Base-by-base conservation (phyloP, 92 coral and sea anemone genomes). In the Metridium senile region DNA sequence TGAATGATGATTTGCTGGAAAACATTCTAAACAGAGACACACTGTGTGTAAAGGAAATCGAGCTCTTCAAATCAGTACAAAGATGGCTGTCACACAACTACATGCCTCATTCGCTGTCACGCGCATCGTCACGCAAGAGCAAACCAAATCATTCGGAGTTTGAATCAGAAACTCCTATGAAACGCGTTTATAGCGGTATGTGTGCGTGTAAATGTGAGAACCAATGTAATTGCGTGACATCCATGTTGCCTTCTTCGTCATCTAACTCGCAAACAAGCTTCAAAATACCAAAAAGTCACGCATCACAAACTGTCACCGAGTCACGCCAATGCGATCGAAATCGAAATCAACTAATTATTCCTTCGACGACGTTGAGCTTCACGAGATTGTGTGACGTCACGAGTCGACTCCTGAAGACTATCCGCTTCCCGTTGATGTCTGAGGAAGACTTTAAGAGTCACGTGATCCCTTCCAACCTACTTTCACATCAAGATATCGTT, bases 371-470 rank as follows among this genome's bases (percentile, higher is more conserved):
- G 32, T 0, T 21, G n/a, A 29, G 26, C 16, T 33, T 62, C 26
- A 28, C 78, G 2, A 8, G 33, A 26, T 20, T 73, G 16, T 25
- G 66, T 13, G 33, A 22, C 17, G 54, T 57, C 26, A 57, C 27
- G 33, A n/a, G 17, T 34, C 31, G 68, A 34, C 58, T 82, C 0
- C 62, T 91, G 53, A 58, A 82, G 43, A 78, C 80, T 26, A 80
- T 93, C 33, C 91, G 98, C 47, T 93, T 93, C 77, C 89, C 93
- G 0, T 72, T 89, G 29, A 93, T 93, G 97, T 78, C 81, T 1
- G 88, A 83, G 53, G 83, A 64, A 46, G 93, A 88, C 61, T 82
- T 89, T 30, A 75, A 72, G 29, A 64, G 72, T 9, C 46, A 68
- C 63, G 98, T 93, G 27, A 74, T 88, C 17, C 76, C 85, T 1